Evolutionary conservation across 2,113 vertebrate species (phyloP), one percentile per base, ranked within the genome.

Genomic region (Herpetotheres cachinnans): DNA sequence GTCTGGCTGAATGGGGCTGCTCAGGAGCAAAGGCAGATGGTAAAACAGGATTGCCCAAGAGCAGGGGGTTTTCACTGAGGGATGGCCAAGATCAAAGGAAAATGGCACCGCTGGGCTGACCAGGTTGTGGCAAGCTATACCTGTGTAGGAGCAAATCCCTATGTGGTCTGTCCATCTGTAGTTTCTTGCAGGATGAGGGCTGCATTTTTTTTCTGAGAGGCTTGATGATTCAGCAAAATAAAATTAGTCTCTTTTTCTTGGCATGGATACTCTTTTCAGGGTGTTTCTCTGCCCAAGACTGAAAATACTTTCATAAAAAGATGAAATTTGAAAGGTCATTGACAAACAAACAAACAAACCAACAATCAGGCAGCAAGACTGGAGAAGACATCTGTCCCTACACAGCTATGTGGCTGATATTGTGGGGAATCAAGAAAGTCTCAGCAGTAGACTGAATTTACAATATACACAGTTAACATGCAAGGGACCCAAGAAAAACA

Each of bases 221-320:
- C 32, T 34, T 59, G 38, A 86, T 83, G 82, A 95, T 63, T 94
- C 40, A 85, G 65, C n/a, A 85, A 82, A 89, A 74, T 82, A 74
- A 95, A 93, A 91, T 93, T 22, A 89, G 84, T 89, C 44, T 86
- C 38, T 72, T 85, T 93, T 92, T 93, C 69, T 94, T 82, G 81
- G 69, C 86, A 34, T 40, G 38, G 59, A 67, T 76, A 69, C 9
- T 25, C 29, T 71, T 84, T 59, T 63, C 55, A 24, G 56, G 46
- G 47, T 50, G 12, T 67, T 94, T 24, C 6, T 79, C 30, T 86
- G 59, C 42, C 7, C 36, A 89, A 59, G 65, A 67, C 30, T 27
- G 27, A 92, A 94, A 84, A 58, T 63, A 14, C 7, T 67, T 95
- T 76, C 32, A 72, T 44, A 29, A 96, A 88, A 46, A 79, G 3